These are phyloP conservation scores for Gambusia affinis DNA, from an alignment of 2,113 vertebrate genomes.

Conservation along the genomic window DNA sequence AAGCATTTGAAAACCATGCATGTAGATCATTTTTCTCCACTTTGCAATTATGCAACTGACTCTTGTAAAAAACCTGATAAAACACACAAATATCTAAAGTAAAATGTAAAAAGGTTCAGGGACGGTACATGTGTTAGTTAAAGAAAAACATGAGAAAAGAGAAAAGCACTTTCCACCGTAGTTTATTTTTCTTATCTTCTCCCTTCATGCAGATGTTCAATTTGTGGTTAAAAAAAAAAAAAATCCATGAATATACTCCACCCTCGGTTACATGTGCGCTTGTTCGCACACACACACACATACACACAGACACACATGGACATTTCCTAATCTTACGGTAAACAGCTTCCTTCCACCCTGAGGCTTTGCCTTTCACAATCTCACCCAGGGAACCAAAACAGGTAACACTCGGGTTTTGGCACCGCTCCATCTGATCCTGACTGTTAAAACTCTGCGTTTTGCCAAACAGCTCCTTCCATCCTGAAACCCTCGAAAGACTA, in stretches of 20 bases:
- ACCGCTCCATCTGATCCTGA: conserved; percentile 55
- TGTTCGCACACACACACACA: conserved; percentile 34
- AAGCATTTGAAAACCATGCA: no score
- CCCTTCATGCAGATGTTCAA: conserved; percentile 52
- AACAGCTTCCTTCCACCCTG: conserved; percentile 59
- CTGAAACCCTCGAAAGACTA: conserved; percentile 51
- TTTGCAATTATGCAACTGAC: no score
- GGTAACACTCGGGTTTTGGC: conserved; percentile 73
- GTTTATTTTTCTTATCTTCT: conserved; percentile 18
- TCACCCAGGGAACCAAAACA: conserved; percentile 59
- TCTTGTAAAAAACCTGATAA: background rate
- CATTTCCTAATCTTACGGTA: conserved; percentile 62
- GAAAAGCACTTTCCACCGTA: conserved; percentile 8
- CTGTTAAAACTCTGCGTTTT: conserved; percentile 51
- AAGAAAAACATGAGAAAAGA: background rate
- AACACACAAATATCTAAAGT: background rate
- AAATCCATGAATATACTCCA: conserved; percentile 34
- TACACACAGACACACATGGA: conserved; percentile 15
- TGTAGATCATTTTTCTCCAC: no score
- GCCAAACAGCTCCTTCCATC: conserved; percentile 61
- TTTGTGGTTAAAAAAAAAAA: conserved; percentile 26
- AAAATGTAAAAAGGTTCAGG: background rate
- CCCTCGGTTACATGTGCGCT: conserved; percentile 43
- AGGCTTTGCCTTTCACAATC: conserved; percentile 64
- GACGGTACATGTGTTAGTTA: background rate